A percentile compares a stretch with the other conserved stretches of the same genome.
These are phyloP conservation scores for Hypomecis atomaria DNA, from an alignment of 2,888 invertebrate species.

Conservation along the genomic window DNA sequence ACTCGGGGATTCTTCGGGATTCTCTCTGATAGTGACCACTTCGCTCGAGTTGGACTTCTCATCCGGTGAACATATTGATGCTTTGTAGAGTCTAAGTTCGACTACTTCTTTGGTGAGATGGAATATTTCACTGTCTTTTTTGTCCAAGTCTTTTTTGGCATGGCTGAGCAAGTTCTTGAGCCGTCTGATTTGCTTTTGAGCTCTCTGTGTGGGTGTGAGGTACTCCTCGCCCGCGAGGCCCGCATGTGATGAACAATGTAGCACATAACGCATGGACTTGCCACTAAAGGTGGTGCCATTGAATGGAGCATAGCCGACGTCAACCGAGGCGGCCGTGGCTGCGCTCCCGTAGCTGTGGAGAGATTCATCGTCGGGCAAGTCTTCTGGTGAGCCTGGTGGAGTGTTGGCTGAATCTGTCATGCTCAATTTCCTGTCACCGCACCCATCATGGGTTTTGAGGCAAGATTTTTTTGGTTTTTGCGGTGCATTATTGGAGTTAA, in stretches of 20 bases:
- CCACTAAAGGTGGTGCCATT: slow-evolving; percentile 89
- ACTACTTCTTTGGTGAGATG: slow-evolving; percentile 91
- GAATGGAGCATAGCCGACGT: slow-evolving; percentile 92
- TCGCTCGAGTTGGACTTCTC: slow-evolving; percentile 92
- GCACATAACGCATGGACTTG: slow-evolving; percentile 90
- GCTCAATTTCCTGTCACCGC: slow-evolving; percentile 67
- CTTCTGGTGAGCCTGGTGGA: slow-evolving; percentile 86
- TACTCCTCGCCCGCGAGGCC: slow-evolving; percentile 92
- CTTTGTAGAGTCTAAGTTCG: slow-evolving; percentile 91
- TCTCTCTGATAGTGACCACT: slow-evolving; percentile 90
- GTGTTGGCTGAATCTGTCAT: slow-evolving; percentile 83
- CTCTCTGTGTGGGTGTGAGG: slow-evolving; percentile 94
- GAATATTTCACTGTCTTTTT: slow-evolving; percentile 92
- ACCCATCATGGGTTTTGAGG: slow-evolving; percentile 68
- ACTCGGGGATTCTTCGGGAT: slow-evolving; percentile 75
- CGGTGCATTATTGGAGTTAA: slow-evolving; percentile 68
- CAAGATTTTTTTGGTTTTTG: slow-evolving; percentile 72
- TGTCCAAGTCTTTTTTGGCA: slow-evolving; percentile 90
- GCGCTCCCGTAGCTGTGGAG: slow-evolving; percentile 91
- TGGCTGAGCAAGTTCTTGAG: slow-evolving; percentile 89
- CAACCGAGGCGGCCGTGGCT: slow-evolving; percentile 91
- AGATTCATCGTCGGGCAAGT: slow-evolving; percentile 90
- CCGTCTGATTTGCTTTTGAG: slow-evolving; percentile 91
- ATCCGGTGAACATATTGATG: slow-evolving; percentile 91
- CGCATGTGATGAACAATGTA: slow-evolving; percentile 93